Evolutionary conservation across 2,113 vertebrate genomes (phyloP).

Genomic region (Nothocercus nigrocapillus): DNA sequence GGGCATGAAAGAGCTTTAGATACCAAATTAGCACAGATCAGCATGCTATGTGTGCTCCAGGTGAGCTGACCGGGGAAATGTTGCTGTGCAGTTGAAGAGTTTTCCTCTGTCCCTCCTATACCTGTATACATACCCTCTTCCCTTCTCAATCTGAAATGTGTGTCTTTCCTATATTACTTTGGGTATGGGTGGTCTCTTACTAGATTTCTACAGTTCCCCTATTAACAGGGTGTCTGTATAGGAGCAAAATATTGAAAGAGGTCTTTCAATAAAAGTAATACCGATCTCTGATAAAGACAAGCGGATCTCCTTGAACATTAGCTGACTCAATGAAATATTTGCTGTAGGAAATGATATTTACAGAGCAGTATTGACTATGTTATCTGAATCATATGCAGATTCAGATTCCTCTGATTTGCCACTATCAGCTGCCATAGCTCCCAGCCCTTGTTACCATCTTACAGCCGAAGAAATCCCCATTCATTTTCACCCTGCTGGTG

Average conservation of each 20-base stretch:
- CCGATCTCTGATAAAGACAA: background rate
- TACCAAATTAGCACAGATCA: background rate
- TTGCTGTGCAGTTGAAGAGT: accelerated
- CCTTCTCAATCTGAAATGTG: background rate
- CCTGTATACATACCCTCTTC: accelerated
- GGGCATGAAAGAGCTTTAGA: background rate
- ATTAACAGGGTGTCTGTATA: background rate
- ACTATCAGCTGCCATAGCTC: background rate
- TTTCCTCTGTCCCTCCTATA: background rate
- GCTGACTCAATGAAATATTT: background rate
- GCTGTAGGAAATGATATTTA: background rate
- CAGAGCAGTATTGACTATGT: background rate
- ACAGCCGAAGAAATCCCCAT: background rate
- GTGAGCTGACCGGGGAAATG: background rate
- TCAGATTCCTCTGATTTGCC: background rate
- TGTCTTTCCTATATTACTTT: background rate
- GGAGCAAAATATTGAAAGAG: background rate
- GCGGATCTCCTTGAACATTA: background rate
- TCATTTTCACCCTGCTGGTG: background rate
- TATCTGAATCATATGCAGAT: background rate
- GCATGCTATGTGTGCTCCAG: accelerated
- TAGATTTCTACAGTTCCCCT: background rate
- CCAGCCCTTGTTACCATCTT: background rate
- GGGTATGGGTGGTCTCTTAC: background rate
- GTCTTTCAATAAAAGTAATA: background rate